Evolutionary conservation across 2,888 invertebrate genomes (phyloP).

Genomic region (Lasioglossum malachurum): DNA sequence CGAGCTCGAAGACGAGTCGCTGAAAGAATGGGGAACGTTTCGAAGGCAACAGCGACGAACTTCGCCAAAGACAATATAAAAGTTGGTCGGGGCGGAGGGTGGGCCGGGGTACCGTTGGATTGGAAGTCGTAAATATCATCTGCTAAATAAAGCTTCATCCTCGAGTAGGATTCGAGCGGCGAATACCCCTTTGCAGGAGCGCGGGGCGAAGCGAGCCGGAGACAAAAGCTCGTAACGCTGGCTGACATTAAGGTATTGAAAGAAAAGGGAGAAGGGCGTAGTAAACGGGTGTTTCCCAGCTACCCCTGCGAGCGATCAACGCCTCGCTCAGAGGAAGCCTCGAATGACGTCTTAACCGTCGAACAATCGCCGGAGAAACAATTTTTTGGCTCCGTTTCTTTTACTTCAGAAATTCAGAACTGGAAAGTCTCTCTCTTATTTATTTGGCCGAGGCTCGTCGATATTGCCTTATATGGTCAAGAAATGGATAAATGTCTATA

Average conservation of each 20-base stretch:
- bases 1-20: conserved; percentile 57
- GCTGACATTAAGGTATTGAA: conserved; percentile 80
- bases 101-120: conserved; percentile 75
- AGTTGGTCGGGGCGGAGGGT: conserved; percentile 63
- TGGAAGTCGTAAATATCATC: conserved; percentile 84
- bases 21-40: conserved; percentile 33
- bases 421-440: no score
- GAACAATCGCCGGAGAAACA: background rate
- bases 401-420: background rate
- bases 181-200: conserved; percentile 77
- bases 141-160: conserved; percentile 84
- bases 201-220: conserved; percentile 64
- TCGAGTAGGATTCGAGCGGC: conserved; percentile 75
- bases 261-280: conserved; percentile 52
- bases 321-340: background rate
- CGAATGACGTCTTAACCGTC: conserved; percentile 39
- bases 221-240: conserved; percentile 80
- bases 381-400: background rate
- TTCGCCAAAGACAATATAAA: conserved; percentile 81
- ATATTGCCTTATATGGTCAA: no score
- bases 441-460: no score
- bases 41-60: conserved; percentile 65
- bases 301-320: conserved; percentile 42
- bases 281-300: conserved; percentile 56
- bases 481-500: no score